Evolutionary conservation across 1,140 invertebrate genomes (phyloP).

Genomic region (Lepidotrigona ventralis): DNA sequence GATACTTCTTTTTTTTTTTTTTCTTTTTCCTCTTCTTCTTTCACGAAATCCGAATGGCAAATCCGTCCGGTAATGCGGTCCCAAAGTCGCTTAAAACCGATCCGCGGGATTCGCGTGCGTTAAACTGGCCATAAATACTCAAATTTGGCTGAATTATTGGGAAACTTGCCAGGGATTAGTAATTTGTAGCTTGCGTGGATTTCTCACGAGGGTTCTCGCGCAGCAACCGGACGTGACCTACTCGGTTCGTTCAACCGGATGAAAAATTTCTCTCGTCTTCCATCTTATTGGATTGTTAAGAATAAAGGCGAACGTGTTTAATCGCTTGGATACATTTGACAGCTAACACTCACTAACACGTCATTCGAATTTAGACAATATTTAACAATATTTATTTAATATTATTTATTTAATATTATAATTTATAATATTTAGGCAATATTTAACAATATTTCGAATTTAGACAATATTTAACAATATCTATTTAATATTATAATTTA

Average conservation of each 20-base stretch:
- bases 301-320: background rate
- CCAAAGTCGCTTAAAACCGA: background rate
- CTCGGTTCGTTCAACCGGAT: conserved; percentile 33
- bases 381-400: too few species aligned
- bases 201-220: background rate
- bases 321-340: too few species aligned
- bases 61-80: too few species aligned
- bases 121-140: too few species aligned
- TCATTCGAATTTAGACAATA: too few species aligned
- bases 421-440: too few species aligned
- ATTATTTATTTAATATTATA: too few species aligned
- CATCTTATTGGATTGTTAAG: conserved; percentile 6
- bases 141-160: conserved; percentile 15
- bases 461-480: too few species aligned
- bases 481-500: too few species aligned
- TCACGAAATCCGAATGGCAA: background rate
- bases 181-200: conserved; percentile 12
- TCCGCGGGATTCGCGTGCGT: too few species aligned
- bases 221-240: background rate
- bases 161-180: conserved; percentile 18
- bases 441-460: too few species aligned
- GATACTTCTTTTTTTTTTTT: background rate
- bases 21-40: background rate
- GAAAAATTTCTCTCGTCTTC: conserved; percentile 6
- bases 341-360: too few species aligned